Percentiles rank a stretch among this genome's conserved stretches.
Conservation (phyloP, 2,888 invertebrate genomes). For the Eupithecia abbreviata region DNA sequence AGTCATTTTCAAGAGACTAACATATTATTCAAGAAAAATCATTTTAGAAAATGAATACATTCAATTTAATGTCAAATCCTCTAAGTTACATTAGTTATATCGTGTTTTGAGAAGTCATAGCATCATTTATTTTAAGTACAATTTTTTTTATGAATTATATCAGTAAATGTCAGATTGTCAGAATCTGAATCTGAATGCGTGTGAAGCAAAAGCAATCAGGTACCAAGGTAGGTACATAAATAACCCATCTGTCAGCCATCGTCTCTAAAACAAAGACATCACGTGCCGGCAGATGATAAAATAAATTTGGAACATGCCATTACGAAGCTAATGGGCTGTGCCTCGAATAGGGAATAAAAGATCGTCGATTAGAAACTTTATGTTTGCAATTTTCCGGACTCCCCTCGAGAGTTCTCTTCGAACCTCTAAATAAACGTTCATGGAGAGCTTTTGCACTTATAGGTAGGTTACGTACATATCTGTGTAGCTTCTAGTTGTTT, state of each 20-base stretch:
- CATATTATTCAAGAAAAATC: not conserved
- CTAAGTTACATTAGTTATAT: no score
- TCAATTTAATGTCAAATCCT: no score
- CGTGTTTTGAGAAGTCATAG: no score
- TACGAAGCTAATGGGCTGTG: slow-evolving; percentile 83
- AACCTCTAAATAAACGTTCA: slow-evolving; percentile 57
- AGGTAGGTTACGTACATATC: not conserved
- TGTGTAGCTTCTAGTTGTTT: not conserved
- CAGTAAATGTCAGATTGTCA: no score
- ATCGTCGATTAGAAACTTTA: slow-evolving; percentile 84
- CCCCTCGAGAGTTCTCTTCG: slow-evolving; percentile 55
- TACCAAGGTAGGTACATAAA: slow-evolving; percentile 39
- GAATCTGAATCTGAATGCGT: no score
- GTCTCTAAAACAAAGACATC: slow-evolving; percentile 75
- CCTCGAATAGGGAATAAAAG: slow-evolving; percentile 81
- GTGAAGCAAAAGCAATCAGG: not conserved
- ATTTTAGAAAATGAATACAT: no score
- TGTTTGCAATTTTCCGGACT: slow-evolving; percentile 80
- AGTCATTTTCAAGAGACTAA: not conserved
- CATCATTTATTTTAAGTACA: no score
- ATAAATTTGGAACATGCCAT: slow-evolving; percentile 82
- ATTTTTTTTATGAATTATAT: no score
- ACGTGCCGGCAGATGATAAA: slow-evolving; percentile 82
- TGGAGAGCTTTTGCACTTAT: not conserved
- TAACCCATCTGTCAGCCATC: slow-evolving; percentile 55